phyloP scores from a whole-genome alignment of 1,140 invertebrate species.

The Procambarus clarkii region DNA sequence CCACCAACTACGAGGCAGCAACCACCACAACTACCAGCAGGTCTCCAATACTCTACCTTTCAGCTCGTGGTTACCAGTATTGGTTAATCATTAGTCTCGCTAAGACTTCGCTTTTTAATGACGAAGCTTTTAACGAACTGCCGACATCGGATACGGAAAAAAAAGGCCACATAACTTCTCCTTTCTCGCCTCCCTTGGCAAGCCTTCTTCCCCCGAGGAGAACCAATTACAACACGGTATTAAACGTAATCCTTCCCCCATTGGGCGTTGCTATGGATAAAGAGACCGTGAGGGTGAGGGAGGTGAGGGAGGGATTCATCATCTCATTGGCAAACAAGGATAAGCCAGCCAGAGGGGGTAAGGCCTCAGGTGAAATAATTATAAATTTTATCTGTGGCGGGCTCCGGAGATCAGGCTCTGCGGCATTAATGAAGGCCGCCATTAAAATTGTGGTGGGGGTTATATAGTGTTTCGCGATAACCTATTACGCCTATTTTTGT shows the following conservation, averaged over 20 bases:
- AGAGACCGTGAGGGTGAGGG: not conserved
- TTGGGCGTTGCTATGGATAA: not conserved
- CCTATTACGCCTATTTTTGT: conserved; percentile 55
- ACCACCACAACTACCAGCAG: not conserved
- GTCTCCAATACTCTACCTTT: not conserved
- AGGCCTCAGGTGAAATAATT: conserved; percentile 35
- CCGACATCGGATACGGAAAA: conserved; percentile 39
- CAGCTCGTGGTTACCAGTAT: conserved; percentile 7
- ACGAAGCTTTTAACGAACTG: conserved; percentile 51
- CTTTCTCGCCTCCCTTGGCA: not conserved
- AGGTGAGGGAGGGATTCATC: conserved; percentile 13
- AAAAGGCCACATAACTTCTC: not conserved
- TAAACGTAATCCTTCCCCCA: not conserved
- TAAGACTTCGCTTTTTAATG: conserved; percentile 59
- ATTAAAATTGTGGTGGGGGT: conserved; percentile 49
- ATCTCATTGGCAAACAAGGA: conserved; percentile 24
- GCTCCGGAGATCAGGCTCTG: conserved; percentile 30
- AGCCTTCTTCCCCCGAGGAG: not conserved
- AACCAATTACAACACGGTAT: conserved; percentile 14
- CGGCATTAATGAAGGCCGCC: conserved; percentile 57
- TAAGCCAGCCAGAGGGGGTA: not conserved
- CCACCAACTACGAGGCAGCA: not conserved
- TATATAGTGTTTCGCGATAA: conserved; percentile 32
- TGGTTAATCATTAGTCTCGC: conserved; percentile 60
- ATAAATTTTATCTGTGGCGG: conserved; percentile 36